A percentile compares a stretch with the other conserved stretches of the same genome.
These are phyloP conservation scores for Teleogryllus occipitalis DNA, from an alignment of 1,140 invertebrate genomes.

Conservation along the genomic window DNA sequence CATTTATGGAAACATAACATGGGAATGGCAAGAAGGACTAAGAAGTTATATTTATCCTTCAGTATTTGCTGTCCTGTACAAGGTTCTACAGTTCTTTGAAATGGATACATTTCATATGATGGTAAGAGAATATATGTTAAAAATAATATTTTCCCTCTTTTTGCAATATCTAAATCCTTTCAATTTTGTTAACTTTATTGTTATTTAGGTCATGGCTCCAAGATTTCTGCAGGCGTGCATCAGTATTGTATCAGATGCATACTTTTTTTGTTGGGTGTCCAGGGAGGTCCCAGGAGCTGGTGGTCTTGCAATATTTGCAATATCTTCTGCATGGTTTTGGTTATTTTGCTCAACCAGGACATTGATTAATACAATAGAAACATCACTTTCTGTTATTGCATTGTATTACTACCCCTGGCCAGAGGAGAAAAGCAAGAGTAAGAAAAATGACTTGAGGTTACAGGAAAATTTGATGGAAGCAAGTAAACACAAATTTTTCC, in stretches of 20 bases:
- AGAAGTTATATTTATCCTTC: slow-evolving; percentile 76
- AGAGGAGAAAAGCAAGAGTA: slow-evolving; percentile 15
- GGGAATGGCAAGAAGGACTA: slow-evolving; percentile 81
- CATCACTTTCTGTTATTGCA: slow-evolving; percentile 65
- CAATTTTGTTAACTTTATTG: background rate
- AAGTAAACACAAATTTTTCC: too few species aligned
- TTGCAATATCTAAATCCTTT: background rate
- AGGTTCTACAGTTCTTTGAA: slow-evolving; percentile 49
- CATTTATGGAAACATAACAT: slow-evolving; percentile 78
- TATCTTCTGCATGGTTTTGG: slow-evolving; percentile 75
- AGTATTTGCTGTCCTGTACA: slow-evolving; percentile 57
- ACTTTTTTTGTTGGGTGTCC: slow-evolving; percentile 44
- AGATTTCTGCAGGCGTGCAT: slow-evolving; percentile 69
- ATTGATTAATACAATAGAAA: slow-evolving; percentile 76
- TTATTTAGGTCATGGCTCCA: slow-evolving; percentile 52
- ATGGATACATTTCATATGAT: slow-evolving; percentile 40
- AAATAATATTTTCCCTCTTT: background rate
- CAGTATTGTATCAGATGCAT: slow-evolving; percentile 64
- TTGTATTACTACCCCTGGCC: slow-evolving; percentile 75
- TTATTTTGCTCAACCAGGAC: slow-evolving; percentile 80
- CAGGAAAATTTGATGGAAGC: too few species aligned
- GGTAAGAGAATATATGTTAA: background rate
- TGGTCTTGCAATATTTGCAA: slow-evolving; percentile 55
- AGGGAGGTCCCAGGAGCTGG: slow-evolving; percentile 51
- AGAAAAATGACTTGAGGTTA: too few species aligned